A percentile compares a stretch with the other conserved stretches of the same genome.
These are phyloP conservation scores for Stramonita haemastoma DNA, from an alignment of 2,888 invertebrate genomes.

Conservation along the genomic window DNA sequence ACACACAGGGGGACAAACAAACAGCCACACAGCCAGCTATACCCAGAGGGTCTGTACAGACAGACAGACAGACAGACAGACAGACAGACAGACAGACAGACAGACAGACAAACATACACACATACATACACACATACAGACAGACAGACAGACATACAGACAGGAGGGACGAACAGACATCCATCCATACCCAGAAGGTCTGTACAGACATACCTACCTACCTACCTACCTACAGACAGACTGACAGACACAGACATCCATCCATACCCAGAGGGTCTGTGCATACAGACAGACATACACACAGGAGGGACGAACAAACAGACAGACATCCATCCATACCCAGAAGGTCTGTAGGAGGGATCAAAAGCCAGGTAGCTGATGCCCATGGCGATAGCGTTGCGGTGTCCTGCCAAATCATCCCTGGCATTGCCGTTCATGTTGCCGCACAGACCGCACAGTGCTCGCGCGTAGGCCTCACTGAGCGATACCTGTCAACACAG, in stretches of 20 bases:
- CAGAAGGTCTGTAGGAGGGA: neutral
- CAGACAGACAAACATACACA: too few species aligned
- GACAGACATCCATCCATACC: neutral
- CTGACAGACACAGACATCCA: neutral
- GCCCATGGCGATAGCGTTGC: neutral
- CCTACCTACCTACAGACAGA: neutral
- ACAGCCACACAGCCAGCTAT: too few species aligned
- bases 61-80: too few species aligned
- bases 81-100: too few species aligned
- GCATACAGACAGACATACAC: neutral
- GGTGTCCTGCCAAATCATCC: neutral
- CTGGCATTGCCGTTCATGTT: constrained; percentile 23
- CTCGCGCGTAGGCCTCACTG: neutral
- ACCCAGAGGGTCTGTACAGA: too few species aligned
- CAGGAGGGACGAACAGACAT: too few species aligned
- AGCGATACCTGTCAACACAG: constrained; percentile 9
- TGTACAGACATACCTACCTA: too few species aligned
- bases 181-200: too few species aligned
- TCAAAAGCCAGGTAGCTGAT: constrained; percentile 15
- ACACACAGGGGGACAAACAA: too few species aligned
- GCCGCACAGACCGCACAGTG: constrained; percentile 29
- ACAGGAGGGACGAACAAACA: neutral
- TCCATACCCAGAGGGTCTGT: neutral
- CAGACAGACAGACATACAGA: too few species aligned
- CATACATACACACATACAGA: too few species aligned